Conservation (phyloP, 2,888 invertebrate species). For the Tetrapedia diversipes region DNA sequence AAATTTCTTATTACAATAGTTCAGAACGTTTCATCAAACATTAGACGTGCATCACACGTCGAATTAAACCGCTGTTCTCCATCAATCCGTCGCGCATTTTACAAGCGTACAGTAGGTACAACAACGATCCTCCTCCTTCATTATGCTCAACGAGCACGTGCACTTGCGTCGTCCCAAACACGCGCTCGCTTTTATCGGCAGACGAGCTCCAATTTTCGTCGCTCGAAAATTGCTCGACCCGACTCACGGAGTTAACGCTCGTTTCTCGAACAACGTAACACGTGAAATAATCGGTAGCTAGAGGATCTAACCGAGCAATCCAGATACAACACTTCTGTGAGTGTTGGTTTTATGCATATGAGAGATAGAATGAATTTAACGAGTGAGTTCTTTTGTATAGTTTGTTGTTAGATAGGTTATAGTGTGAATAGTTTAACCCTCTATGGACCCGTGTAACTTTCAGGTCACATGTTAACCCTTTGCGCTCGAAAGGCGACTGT, state of each 20-base stretch:
- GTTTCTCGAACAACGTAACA: slow-evolving; percentile 33
- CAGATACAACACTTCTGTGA: too few species aligned
- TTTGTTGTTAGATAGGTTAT: too few species aligned
- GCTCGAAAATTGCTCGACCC: slow-evolving; percentile 49
- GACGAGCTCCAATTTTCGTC: slow-evolving; percentile 42
- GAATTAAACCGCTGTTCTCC: background rate
- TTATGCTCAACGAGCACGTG: slow-evolving; percentile 44
- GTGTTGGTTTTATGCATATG: too few species aligned
- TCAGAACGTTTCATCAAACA: too few species aligned
- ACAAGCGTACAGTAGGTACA: background rate
- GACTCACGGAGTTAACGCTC: slow-evolving; percentile 32
- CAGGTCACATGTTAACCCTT: too few species aligned
- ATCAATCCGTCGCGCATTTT: slow-evolving; percentile 1
- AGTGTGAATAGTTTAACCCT: too few species aligned
- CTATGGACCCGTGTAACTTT: too few species aligned
- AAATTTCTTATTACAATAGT: background rate
- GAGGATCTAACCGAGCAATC: background rate
- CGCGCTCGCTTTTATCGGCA: slow-evolving; percentile 43
- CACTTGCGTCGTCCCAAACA: slow-evolving; percentile 16
- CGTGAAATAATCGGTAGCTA: slow-evolving; percentile 37
- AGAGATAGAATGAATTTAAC: too few species aligned
- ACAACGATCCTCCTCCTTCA: slow-evolving; percentile 6
- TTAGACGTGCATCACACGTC: background rate
- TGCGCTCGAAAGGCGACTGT: too few species aligned
- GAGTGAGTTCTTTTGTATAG: too few species aligned